Base-by-base conservation (phyloP, 2,113 vertebrate genomes). In the Rhabdornis inornatus region DNA sequence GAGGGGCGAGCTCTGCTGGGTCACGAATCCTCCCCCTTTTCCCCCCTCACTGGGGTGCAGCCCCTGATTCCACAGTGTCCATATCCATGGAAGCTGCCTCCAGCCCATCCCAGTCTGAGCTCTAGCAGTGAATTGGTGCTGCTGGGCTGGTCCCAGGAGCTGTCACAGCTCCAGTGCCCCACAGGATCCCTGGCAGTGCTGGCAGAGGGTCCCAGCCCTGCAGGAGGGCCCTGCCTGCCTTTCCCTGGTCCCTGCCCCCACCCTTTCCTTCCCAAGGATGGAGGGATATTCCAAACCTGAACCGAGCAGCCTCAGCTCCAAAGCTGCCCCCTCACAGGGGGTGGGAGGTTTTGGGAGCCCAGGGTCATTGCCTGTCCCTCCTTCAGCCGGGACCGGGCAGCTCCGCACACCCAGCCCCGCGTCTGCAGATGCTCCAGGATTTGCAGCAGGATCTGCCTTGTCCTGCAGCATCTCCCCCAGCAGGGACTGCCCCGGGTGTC, bases 91-190 rank as follows among this genome's bases (percentile, higher is more conserved):
- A 39, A 79, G 22, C 70, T 10, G 12, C 71, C 49, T 72, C 83
- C 4, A 6, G 57, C 37, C 69, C 31, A 1, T 37, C 44, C 91
- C 40, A 30, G 63, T 42, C 52, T 33, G 18, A 81, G 59, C 85
- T 76, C 61, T 35, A 1, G 16, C 71, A 27, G 74, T 3, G 18
- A 21, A 31, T 6, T 14, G 14, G 39, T 89, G 94, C 22, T 61
- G 37, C 86, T 28, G 69, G 21, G 50, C 27, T 61, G 63, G 61
- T 44, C 40, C 64, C 53, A 3, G 3, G 52, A 55, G 71, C 76
- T 33, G 33, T 13, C 56, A 14, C 6, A 4, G 50, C 3, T 7
- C 4, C 35, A 3, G 74, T 1, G 27, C 15, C 79, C 63, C 0
- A 0, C 70, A 22, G 83, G 30, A 30, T 61, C 55, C 75, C 59